These are phyloP conservation scores for Steinernema khuongi DNA, from an alignment of 1,140 invertebrate genomes.

Conservation along the genomic window DNA sequence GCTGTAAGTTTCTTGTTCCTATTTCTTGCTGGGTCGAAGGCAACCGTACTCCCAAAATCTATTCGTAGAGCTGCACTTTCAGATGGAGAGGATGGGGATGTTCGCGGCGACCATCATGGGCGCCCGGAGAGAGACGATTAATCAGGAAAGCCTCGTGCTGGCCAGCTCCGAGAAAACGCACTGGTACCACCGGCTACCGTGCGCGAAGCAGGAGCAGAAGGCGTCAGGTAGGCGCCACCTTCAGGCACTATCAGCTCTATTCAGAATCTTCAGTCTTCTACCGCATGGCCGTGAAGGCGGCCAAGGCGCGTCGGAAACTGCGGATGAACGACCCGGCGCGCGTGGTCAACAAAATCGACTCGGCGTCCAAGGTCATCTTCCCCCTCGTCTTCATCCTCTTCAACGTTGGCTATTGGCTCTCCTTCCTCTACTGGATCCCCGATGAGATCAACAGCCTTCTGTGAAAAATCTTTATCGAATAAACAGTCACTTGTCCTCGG, in stretches of 20 bases:
- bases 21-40: constrained; percentile 17
- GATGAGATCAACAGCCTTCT: constrained; percentile 33
- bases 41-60: too few species aligned
- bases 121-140: constrained; percentile 28
- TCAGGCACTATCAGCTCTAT: background rate
- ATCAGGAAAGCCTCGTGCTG: constrained; percentile 15
- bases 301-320: constrained; percentile 37
- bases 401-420: constrained; percentile 35
- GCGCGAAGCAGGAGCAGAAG: constrained; percentile 20
- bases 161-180: background rate
- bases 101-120: constrained; percentile 38
- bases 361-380: constrained; percentile 35
- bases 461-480: background rate
- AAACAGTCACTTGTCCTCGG: background rate
- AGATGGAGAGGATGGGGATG: constrained; percentile 41
- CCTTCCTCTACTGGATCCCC: constrained; percentile 41
- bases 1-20: constrained; percentile 3
- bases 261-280: constrained; percentile 37
- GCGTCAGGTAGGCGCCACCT: constrained; percentile 18
- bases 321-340: constrained; percentile 36
- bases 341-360: constrained; percentile 39
- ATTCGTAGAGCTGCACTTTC: constrained; percentile 16
- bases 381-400: constrained; percentile 36
- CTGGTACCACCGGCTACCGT: constrained; percentile 22
- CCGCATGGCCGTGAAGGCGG: constrained; percentile 42